phyloP scores from a whole-genome alignment of 2,797 vertebrate genomes.

The Trachops cirrhosus region DNA sequence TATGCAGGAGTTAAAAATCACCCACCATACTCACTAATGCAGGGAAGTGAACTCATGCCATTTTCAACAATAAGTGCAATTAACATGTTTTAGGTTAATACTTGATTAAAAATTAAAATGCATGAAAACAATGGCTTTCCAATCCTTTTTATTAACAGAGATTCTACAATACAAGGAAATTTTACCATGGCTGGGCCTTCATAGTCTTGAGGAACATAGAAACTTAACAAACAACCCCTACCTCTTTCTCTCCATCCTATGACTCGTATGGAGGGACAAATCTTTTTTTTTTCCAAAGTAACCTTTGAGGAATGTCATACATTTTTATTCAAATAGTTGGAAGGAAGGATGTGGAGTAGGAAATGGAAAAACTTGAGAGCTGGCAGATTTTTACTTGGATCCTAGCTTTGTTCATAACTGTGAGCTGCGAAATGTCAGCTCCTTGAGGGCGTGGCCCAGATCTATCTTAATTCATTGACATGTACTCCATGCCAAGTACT shows the following conservation, averaged over 20 bases:
- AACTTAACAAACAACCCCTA: not conserved
- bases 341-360: not conserved
- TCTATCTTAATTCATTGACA: not conserved
- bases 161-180: not conserved
- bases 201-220: not conserved
- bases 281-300: not conserved
- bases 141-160: not conserved
- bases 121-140: not conserved
- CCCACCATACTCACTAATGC: not conserved
- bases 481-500: not conserved
- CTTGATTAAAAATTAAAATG: not conserved
- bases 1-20: not conserved
- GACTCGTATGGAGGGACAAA: not conserved
- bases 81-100: not conserved
- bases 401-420: not conserved
- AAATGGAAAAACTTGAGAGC: not conserved
- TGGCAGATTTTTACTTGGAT: not conserved
- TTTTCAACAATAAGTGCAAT: constrained; percentile 21
- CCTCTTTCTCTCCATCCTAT: not conserved
- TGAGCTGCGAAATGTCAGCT: not conserved
- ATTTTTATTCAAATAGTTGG: not conserved
- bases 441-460: not conserved
- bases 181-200: not conserved
- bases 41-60: not conserved
- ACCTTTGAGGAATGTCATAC: not conserved